phyloP scores from a whole-genome alignment of 2,113 vertebrate species.

The Verasper variegatus region DNA sequence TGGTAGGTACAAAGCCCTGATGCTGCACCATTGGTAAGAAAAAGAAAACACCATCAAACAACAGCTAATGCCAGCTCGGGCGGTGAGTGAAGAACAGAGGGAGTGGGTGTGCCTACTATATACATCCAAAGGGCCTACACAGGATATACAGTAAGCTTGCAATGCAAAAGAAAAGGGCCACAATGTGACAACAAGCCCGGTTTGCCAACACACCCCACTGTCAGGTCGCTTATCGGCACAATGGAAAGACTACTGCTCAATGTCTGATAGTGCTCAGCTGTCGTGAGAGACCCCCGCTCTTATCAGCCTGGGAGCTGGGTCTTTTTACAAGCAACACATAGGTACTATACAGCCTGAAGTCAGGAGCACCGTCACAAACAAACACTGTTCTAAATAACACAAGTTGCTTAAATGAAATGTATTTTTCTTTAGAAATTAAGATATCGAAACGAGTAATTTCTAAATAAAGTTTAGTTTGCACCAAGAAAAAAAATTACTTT shows the following conservation, averaged over 20 bases:
- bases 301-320: constrained; percentile 68
- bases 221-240: constrained; percentile 73
- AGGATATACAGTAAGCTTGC: neutral
- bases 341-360: neutral
- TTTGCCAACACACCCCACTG: constrained; percentile 65
- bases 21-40: neutral
- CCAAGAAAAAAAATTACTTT: too few species aligned
- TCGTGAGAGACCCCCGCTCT: constrained; percentile 61
- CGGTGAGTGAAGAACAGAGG: neutral
- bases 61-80: neutral
- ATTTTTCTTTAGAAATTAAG: too few species aligned
- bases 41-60: neutral
- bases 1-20: constrained; percentile 20
- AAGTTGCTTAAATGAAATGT: neutral
- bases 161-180: constrained; percentile 22
- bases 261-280: constrained; percentile 70
- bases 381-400: too few species aligned
- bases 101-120: neutral
- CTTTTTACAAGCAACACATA: constrained; percentile 43
- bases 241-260: constrained; percentile 73
- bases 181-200: constrained; percentile 9
- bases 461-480: too few species aligned
- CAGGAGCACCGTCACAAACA: constrained; percentile 5
- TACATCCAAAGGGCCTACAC: constrained; percentile 1
- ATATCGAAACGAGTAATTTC: too few species aligned